Percentiles rank a stretch among this genome's conserved stretches.
phyloP scores from a whole-genome alignment of 2,113 vertebrate genomes.

The Cacatua alba region DNA sequence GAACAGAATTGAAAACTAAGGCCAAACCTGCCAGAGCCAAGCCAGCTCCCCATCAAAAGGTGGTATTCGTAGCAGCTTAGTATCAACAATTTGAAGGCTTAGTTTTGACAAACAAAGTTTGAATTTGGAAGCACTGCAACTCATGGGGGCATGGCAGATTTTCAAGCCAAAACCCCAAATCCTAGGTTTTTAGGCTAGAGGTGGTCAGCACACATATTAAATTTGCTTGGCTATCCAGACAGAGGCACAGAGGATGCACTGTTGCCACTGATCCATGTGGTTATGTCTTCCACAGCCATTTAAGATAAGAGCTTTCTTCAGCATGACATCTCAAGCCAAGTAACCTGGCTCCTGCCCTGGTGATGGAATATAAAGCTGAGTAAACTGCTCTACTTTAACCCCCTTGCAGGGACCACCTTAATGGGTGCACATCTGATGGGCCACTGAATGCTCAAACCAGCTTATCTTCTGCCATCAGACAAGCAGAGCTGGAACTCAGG shows the following conservation, averaged over 20 bases:
- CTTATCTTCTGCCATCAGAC: not conserved
- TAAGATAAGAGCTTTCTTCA: not conserved
- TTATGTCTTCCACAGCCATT: not conserved
- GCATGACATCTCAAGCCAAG: not conserved
- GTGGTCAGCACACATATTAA: rapidly evolving
- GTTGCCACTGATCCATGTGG: not conserved
- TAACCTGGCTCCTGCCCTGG: not conserved
- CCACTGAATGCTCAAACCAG: not conserved
- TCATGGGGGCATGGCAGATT: not conserved
- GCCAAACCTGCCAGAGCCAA: not conserved
- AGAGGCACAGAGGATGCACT: not conserved
- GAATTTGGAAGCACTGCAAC: not conserved
- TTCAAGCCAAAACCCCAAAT: not conserved
- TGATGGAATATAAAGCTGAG: not conserved
- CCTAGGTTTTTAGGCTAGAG: not conserved
- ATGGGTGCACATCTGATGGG: not conserved
- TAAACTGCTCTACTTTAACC: not conserved
- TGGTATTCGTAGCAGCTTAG: not conserved
- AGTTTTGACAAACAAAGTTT: not conserved
- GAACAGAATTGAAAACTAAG: not conserved
- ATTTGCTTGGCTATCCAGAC: not conserved
- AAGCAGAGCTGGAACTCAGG: not conserved
- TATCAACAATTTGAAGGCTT: not conserved
- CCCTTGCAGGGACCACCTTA: not conserved
- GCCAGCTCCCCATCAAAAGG: not conserved